A percentile compares a stretch with the other conserved stretches of the same genome.
Conservation (phyloP, 2,888 invertebrate genomes). For the Scaeva pyrastri region DNA sequence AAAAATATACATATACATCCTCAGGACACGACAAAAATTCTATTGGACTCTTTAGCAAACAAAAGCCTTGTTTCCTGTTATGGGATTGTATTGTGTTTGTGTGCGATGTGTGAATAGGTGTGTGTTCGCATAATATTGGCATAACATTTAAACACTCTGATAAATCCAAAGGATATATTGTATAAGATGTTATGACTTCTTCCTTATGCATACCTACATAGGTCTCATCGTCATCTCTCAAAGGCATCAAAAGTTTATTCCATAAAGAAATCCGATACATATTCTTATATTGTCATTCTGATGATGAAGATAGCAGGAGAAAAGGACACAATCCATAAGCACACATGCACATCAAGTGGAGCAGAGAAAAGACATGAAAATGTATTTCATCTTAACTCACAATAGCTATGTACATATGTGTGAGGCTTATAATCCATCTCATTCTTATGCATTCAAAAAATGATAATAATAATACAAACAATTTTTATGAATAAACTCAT, state of each 20-base stretch:
- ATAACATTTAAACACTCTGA: conserved; percentile 30
- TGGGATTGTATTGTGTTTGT: neutral
- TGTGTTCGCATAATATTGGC: conserved; percentile 16
- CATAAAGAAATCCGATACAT: conserved; percentile 50
- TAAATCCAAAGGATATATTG: conserved; percentile 51
- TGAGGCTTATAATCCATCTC: neutral
- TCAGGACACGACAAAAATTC: neutral
- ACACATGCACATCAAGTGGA: neutral
- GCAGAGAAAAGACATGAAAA: conserved; percentile 6
- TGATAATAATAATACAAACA: conserved; percentile 28
- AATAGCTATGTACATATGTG: conserved; percentile 26
- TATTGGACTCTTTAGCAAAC: conserved; percentile 29
- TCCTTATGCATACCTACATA: conserved; percentile 43
- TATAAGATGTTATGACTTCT: conserved; percentile 39
- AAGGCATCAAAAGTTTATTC: conserved; percentile 62
- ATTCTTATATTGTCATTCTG: neutral
- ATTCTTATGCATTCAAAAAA: conserved; percentile 17
- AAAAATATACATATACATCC: neutral
- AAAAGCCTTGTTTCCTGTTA: conserved; percentile 16
- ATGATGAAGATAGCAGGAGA: conserved; percentile 6
- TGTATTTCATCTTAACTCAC: conserved; percentile 23
- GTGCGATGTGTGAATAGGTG: neutral
- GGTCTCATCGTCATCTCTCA: conserved; percentile 35
- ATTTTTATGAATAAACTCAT: neutral
- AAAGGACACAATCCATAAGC: neutral